Evolutionary conservation across 2,113 vertebrate genomes (phyloP).

Genomic region (Sturnus vulgaris): DNA sequence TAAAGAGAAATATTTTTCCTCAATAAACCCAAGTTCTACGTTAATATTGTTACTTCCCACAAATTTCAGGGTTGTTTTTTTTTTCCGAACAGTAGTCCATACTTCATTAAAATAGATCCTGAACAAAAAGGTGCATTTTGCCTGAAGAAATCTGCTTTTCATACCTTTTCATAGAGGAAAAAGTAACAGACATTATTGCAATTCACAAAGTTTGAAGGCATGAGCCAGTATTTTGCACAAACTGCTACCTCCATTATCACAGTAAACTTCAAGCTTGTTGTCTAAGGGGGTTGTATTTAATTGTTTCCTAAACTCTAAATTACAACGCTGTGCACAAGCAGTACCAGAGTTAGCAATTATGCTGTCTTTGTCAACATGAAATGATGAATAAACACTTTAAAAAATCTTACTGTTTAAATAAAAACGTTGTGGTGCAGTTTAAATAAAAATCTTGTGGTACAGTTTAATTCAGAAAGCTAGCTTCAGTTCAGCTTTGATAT

Average conservation of each 20-base stretch:
- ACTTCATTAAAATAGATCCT: neutral
- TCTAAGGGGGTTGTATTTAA: neutral
- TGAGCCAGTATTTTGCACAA: neutral
- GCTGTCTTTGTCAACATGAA: neutral
- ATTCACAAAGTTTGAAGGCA: neutral
- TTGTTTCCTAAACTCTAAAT: neutral
- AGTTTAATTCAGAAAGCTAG: neutral
- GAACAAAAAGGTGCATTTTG: neutral
- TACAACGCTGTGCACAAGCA: neutral
- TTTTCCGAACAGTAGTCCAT: fast-evolving
- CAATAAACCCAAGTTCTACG: neutral
- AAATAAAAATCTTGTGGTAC: neutral
- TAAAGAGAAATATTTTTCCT: neutral
- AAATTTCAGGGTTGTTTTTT: fast-evolving
- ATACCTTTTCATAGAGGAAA: neutral
- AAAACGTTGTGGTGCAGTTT: neutral
- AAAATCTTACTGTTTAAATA: neutral
- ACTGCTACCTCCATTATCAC: neutral
- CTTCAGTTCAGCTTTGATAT: neutral
- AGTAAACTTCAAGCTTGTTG: neutral
- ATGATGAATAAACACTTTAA: neutral
- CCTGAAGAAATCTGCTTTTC: neutral
- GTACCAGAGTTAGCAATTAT: neutral
- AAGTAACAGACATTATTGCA: neutral
- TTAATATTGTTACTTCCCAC: neutral